Evolutionary conservation across 2,888 invertebrate species (phyloP).

Genomic region (Helicoverpa assulta): DNA sequence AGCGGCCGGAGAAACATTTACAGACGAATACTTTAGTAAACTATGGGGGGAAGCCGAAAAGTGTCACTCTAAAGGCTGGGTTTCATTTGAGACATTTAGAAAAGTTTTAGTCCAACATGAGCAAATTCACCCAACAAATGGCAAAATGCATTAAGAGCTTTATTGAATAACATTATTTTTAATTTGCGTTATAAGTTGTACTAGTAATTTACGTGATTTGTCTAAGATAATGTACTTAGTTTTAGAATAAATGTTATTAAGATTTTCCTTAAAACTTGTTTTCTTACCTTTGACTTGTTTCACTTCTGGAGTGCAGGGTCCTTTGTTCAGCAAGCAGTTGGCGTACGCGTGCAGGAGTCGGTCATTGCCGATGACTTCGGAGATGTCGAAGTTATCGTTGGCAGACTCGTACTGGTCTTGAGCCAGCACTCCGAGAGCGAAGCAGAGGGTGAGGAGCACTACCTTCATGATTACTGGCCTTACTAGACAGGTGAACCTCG

Average conservation of each 20-base stretch:
- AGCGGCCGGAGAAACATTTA: constrained; percentile 86
- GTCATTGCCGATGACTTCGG: constrained; percentile 92
- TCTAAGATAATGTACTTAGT: constrained; percentile 18
- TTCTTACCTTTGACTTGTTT: constrained; percentile 92
- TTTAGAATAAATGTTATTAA: constrained; percentile 21
- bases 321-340: constrained; percentile 92
- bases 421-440: constrained; percentile 71
- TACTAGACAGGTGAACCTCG: constrained; percentile 34
- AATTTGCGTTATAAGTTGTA: constrained; percentile 24
- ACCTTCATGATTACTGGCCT: constrained; percentile 71
- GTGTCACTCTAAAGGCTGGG: constrained; percentile 86
- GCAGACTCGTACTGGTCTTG: constrained; percentile 90
- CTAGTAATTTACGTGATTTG: constrained; percentile 14
- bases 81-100: constrained; percentile 89
- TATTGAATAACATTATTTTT: constrained; percentile 7
- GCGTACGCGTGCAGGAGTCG: constrained; percentile 92
- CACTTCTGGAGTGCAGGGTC: constrained; percentile 93
- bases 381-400: constrained; percentile 92
- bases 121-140: neutral
- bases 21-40: constrained; percentile 83
- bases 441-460: constrained; percentile 68
- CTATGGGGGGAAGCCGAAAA: constrained; percentile 88
- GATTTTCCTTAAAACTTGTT: neutral
- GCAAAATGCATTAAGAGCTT: neutral
- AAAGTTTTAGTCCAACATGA: constrained; percentile 5